Conservation (phyloP, 64 coral and sea anemone genomes). For the Porites lutea region DNA sequence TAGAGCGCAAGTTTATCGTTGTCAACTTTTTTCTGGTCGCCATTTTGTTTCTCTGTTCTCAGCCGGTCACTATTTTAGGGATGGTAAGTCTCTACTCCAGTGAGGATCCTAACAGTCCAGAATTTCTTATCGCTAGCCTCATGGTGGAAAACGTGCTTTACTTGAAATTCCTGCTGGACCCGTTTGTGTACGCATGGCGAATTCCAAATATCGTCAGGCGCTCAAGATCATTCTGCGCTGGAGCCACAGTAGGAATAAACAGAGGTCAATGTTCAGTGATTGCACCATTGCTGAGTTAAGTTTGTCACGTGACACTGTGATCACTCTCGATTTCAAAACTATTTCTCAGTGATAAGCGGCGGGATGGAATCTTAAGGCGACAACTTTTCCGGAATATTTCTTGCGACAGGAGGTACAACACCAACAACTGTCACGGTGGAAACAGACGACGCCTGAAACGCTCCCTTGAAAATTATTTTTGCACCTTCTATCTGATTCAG, state of each 20-base stretch:
- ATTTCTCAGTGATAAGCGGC: not conserved
- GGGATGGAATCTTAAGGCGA: too few species aligned
- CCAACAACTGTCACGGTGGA: too few species aligned
- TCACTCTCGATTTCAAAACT: not conserved
- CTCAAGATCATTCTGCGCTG: not conserved
- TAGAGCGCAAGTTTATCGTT: constrained; percentile 15
- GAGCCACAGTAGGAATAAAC: not conserved
- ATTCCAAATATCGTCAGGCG: constrained; percentile 2
- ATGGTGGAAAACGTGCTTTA: constrained; percentile 41
- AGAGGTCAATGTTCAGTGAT: not conserved
- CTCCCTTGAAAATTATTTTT: too few species aligned
- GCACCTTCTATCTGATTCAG: too few species aligned
- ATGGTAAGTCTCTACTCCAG: not conserved
- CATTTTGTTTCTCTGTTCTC: constrained; percentile 25
- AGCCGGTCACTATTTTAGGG: constrained; percentile 16
- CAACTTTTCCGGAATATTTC: too few species aligned
- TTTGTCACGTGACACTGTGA: not conserved
- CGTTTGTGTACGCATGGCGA: constrained; percentile 57
- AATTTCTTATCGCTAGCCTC: not conserved
- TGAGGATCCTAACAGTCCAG: not conserved
- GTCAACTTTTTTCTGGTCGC: constrained; percentile 39
- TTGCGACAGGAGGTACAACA: too few species aligned
- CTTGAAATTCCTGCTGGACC: constrained; percentile 56
- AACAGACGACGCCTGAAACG: too few species aligned
- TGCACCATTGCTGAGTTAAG: not conserved